phyloP scores from a whole-genome alignment of 64 coral and sea anemone species.

The Dendrophyllia cribrosa region DNA sequence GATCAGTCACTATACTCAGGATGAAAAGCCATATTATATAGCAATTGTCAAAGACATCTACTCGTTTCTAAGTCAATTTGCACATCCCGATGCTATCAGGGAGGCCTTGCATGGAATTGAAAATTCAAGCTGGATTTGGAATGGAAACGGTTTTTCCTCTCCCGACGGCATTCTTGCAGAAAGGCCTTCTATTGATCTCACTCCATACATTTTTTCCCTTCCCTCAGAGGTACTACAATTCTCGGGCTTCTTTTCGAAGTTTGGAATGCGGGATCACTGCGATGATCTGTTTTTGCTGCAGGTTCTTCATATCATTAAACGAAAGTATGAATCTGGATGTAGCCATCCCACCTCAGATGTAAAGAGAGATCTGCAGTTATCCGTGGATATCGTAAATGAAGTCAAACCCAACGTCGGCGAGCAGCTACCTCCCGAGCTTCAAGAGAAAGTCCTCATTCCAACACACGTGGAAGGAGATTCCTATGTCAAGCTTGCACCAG shows the following conservation, averaged over 20 bases:
- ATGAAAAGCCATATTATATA: constrained; percentile 65
- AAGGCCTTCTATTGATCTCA: constrained; percentile 55
- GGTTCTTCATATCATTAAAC: constrained; percentile 70
- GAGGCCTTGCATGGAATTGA: background rate
- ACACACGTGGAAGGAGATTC: constrained; percentile 52
- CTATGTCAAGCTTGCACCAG: constrained; percentile 51
- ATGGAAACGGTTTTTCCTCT: constrained; percentile 88
- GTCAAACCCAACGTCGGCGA: constrained; percentile 30
- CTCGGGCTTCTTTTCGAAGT: constrained; percentile 24
- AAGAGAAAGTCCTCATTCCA: constrained; percentile 74
- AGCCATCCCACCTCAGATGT: background rate
- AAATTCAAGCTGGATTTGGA: constrained; percentile 82
- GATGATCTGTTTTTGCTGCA: constrained; percentile 44
- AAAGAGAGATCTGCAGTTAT: constrained; percentile 75
- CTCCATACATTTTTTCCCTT: constrained; percentile 63
- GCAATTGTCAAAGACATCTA: constrained; percentile 37
- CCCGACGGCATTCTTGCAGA: constrained; percentile 43
- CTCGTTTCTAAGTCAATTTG: background rate
- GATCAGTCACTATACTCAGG: constrained; percentile 19
- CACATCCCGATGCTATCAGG: background rate
- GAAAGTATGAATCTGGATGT: constrained; percentile 40
- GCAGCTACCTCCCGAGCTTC: constrained; percentile 1
- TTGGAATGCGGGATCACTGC: constrained; percentile 51
- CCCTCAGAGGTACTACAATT: constrained; percentile 52
- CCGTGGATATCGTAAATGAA: constrained; percentile 77